Evolutionary conservation across 2,888 invertebrate species (phyloP).

Genomic region (Drosophila merina): DNA sequence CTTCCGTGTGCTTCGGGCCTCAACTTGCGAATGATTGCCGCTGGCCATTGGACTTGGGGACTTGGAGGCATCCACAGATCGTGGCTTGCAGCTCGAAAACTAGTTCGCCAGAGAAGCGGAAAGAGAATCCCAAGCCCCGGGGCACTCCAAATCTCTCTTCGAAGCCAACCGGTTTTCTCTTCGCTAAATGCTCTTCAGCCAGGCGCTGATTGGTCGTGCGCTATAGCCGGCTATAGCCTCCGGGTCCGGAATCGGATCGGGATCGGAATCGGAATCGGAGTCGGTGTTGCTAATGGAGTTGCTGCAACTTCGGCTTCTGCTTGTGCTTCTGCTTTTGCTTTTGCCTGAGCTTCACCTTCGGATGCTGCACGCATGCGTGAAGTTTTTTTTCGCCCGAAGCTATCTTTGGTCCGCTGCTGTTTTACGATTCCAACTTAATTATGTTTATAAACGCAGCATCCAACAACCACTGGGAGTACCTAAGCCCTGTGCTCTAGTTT

Average conservation of each 20-base stretch:
- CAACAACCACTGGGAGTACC: conserved; percentile 11
- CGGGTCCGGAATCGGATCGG: conserved; percentile 44
- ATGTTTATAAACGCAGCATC: conserved; percentile 66
- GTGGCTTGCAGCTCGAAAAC: conserved; percentile 1
- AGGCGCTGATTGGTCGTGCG: conserved; percentile 69
- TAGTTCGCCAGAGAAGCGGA: not conserved
- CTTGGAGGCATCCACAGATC: not conserved
- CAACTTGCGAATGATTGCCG: conserved; percentile 75
- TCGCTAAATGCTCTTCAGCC: conserved; percentile 58
- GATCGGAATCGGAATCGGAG: conserved; percentile 29
- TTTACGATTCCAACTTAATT: conserved; percentile 79
- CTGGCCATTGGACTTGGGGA: conserved; percentile 58
- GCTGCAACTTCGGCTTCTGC: conserved; percentile 53
- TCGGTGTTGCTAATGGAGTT: conserved; percentile 69
- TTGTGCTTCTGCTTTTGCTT: conserved; percentile 13
- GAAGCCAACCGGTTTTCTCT: conserved; percentile 67
- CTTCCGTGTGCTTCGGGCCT: conserved; percentile 76
- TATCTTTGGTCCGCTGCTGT: conserved; percentile 34
- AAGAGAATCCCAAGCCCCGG: conserved; percentile 40
- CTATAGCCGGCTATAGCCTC: conserved; percentile 42
- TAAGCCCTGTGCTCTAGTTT: conserved; percentile 6
- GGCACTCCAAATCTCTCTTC: conserved; percentile 52
- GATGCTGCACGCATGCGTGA: conserved; percentile 65
- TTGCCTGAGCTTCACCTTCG: conserved; percentile 10
- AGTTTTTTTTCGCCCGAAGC: conserved; percentile 51